Evolutionary conservation across 2,113 vertebrate genomes (phyloP).

Genomic region (Gopherus evgoodei): DNA sequence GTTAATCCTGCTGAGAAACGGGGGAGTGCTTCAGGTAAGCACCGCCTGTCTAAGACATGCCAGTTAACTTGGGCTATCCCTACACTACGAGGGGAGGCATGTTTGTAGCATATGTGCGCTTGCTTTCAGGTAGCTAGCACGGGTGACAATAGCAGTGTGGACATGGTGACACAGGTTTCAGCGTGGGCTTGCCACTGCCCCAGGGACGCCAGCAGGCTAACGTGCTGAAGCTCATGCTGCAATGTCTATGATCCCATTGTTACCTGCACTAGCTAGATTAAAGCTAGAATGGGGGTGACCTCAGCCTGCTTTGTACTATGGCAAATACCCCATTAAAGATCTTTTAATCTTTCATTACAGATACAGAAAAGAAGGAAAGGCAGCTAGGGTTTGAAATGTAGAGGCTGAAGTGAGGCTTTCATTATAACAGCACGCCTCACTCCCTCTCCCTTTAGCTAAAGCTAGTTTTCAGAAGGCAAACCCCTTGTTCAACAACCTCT

Average conservation of each 20-base stretch:
- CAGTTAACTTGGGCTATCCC: too few species aligned
- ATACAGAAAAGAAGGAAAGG: neutral
- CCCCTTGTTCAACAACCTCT: too few species aligned
- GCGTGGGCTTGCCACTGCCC: neutral
- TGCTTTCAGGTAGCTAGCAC: neutral
- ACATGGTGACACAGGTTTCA: neutral
- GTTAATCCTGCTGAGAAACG: neutral
- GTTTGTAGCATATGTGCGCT: neutral
- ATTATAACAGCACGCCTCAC: too few species aligned
- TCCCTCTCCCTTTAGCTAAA: too few species aligned
- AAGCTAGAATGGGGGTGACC: neutral
- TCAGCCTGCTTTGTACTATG: too few species aligned
- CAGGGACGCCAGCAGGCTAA: neutral
- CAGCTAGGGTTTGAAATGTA: too few species aligned
- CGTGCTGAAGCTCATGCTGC: too few species aligned
- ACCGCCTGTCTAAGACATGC: accelerated
- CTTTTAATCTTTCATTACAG: too few species aligned
- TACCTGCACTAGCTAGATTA: neutral
- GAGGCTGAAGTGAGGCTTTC: too few species aligned
- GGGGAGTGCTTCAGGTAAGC: neutral
- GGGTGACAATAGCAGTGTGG: neutral
- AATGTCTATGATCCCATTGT: too few species aligned
- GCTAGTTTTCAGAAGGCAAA: too few species aligned
- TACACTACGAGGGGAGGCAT: neutral
- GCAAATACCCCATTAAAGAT: too few species aligned